Percentiles rank a stretch among this genome's conserved stretches.
Evolutionary conservation across 1,140 invertebrate species (phyloP).

Genomic region (Dreissena polymorpha): DNA sequence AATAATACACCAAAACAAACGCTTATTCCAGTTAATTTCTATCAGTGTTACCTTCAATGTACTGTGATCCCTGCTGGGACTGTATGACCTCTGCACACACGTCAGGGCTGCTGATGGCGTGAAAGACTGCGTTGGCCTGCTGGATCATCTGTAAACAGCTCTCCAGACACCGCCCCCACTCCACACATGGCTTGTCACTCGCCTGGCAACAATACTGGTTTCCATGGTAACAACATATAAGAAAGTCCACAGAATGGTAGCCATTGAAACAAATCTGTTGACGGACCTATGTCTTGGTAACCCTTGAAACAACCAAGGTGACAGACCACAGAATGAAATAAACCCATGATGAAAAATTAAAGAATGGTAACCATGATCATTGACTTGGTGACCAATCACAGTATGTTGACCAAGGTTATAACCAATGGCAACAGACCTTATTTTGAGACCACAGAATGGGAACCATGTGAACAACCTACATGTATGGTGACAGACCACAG

Average conservation of each 20-base stretch:
- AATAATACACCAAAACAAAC: neutral
- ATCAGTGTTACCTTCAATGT: conserved; percentile 82
- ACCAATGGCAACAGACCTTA: no score
- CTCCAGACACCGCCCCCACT: conserved; percentile 84
- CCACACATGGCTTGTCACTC: conserved; percentile 80
- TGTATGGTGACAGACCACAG: no score
- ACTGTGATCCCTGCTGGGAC: conserved; percentile 83
- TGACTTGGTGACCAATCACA: no score
- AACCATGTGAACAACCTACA: no score
- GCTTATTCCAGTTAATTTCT: neutral
- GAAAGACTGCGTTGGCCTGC: conserved; percentile 82
- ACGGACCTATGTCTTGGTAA: no score
- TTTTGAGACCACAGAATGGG: no score
- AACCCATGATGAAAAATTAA: no score
- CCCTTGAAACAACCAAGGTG: no score
- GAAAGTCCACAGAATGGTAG: neutral
- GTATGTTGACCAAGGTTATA: no score
- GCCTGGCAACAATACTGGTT: conserved; percentile 62
- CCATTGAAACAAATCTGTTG: neutral
- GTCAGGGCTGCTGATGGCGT: conserved; percentile 81
- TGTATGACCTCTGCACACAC: conserved; percentile 83
- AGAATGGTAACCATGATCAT: no score
- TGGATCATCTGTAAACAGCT: conserved; percentile 82
- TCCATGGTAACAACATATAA: no score
- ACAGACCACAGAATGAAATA: no score